Evolutionary conservation across 2,797 vertebrate species (phyloP), one percentile per base, ranked within the genome.

Genomic region (Micromesistius poutassou): DNA sequence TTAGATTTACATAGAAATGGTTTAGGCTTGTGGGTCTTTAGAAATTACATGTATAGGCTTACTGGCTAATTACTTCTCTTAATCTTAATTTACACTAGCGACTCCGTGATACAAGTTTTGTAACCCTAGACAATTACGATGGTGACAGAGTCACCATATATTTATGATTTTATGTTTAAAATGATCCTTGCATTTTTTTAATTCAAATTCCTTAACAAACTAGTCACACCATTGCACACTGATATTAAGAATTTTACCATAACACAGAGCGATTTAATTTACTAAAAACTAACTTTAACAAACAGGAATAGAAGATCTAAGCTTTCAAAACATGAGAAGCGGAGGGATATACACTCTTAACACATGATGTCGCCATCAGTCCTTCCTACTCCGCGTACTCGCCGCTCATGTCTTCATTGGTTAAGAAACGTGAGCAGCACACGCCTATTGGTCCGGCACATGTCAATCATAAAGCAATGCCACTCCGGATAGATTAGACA

Each of bases 401-500:
- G 77, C 76, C 87, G 74, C 84, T n/a, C 74, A 31, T 30, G 40
- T 62, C 72, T 6, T 71, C 78, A 95, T 95, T 94, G 93, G 94
- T 50, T 42, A 2, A 40, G 55, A 22, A 0, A 31, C 28, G 75
- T 30, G 19, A 4, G 78, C 50, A 0, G 55, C 77, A 5, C 35
- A 4, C 71, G 81, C 78, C 74, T 71, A 94, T 95, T 94, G 93
- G 94, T n/a, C 70, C 30, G 0, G 8, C 50, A 12, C 0, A 76
- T 71, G 91, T 93, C 94, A 75, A 40, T 95, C 93, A 92, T 30
- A 74, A 55, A 71, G 81, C 83, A 83, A 75, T 87, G 89, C 93
- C 89, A 91, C 92, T 93, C 92, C 92, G 91, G 92, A 90, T 89
- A 92, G 93, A 94, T 93, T 91, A 93, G 92, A 91, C 93, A 89